Evolutionary conservation across 1,140 invertebrate species (phyloP).

Genomic region (Cydia strobilella): DNA sequence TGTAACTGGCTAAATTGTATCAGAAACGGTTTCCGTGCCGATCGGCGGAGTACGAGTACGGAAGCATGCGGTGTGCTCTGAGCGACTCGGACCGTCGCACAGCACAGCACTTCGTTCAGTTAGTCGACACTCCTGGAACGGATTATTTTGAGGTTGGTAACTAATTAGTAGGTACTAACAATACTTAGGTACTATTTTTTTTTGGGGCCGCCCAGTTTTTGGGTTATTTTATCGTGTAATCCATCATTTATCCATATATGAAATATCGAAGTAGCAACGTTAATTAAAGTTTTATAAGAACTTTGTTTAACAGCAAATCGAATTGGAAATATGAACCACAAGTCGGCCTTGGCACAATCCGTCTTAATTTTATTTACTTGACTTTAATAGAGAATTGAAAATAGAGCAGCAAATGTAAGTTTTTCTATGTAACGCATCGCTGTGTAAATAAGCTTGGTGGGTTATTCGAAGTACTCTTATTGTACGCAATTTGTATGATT

Average conservation of each 20-base stretch:
- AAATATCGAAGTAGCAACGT: too few relatives aligned
- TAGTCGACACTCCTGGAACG: slow-evolving; percentile 93
- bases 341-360: too few relatives aligned
- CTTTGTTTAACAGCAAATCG: too few relatives aligned
- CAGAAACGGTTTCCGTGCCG: slow-evolving; percentile 93
- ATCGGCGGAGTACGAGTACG: slow-evolving; percentile 96
- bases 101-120: slow-evolving; percentile 89
- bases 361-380: too few relatives aligned
- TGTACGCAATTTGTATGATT: slow-evolving; percentile 49
- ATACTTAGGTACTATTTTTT: background rate
- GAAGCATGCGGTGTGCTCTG: slow-evolving; percentile 93
- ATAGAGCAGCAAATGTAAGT: background rate
- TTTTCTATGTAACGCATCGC: slow-evolving; percentile 26
- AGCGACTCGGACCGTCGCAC: slow-evolving; percentile 94
- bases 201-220: background rate
- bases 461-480: slow-evolving; percentile 24
- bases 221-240: too few relatives aligned
- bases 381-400: background rate
- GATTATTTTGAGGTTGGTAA: slow-evolving; percentile 95
- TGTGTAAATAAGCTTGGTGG: slow-evolving; percentile 45
- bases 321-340: too few relatives aligned
- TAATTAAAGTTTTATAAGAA: too few relatives aligned
- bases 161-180: background rate
- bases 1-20: background rate
- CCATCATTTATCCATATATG: too few relatives aligned